Base-by-base conservation (phyloP, 2,888 invertebrate genomes). In the Drosophila acutilabella region DNA sequence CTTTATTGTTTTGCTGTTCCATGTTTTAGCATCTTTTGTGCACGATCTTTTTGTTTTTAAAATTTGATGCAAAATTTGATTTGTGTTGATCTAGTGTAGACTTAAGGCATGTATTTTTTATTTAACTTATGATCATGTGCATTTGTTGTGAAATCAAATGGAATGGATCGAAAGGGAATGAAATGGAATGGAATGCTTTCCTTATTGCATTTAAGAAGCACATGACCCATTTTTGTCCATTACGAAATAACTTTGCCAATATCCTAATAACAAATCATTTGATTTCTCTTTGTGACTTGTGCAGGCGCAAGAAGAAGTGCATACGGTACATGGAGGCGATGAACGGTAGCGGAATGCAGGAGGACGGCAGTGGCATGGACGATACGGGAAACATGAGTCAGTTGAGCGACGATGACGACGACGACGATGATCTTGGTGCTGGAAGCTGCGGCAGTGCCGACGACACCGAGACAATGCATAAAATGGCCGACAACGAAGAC, bases 231-330 rank as follows among this genome's bases (percentile, higher is more conserved):
- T 11, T 38, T 30, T 30, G 8, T 30, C 30, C 30, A 30, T 30
- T 30, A 30, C 2, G 7, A 30, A 30, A 30, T 30, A 30, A 30
- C 30, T 8, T 30, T 30, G 6, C 30, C 30, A 8, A 30, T 30
- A 30, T 8, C 7, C 6, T 30, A 8, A 30, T 30, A 30, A 30
- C 8, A 30, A 30, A 30, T 30, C 8, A 0, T 33, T 30, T 30
- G 11, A 10, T 7, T 50, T 6, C n/a, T 42, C 14, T 16, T 44
- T 60, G 26, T 58, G 20, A 42, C 42, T 44, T 33, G 7, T 42
- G 7, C 65, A 98, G 98, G 94, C 97, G 98, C 94, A 98, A 98
- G 95, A 98, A 98, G 94, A 98, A 98, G 94, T 98, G 98, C 94
- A 97, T 98, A 91, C 96, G 98, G 87, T 98, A 98, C 94, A 96